Conservation (phyloP, 1,140 invertebrate genomes). For the Notospermus geniculatus region DNA sequence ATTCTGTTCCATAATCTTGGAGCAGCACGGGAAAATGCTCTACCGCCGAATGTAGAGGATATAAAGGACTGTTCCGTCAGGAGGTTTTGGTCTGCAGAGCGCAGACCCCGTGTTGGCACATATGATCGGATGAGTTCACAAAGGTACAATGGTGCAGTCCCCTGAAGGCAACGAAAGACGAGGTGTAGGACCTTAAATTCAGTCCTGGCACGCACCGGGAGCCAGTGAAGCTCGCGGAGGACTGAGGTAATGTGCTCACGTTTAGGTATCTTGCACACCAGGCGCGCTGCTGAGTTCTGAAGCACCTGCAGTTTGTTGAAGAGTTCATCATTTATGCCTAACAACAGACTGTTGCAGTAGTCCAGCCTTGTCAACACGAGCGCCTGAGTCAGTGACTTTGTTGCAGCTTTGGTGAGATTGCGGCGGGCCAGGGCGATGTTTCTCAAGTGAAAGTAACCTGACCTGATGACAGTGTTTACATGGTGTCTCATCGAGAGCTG, state of each 20-base stretch:
- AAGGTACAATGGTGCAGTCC: not conserved
- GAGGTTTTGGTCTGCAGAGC: no score
- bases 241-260: not conserved
- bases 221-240: not conserved
- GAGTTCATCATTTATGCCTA: not conserved
- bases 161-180: not conserved
- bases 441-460: not conserved
- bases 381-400: not conserved
- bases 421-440: not conserved
- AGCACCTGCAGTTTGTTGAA: conserved; percentile 11
- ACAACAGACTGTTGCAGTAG: conserved; percentile 2
- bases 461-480: conserved; percentile 1
- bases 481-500: not conserved
- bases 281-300: conserved; percentile 13
- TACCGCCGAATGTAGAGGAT: no score
- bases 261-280: conserved; percentile 8
- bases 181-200: not conserved
- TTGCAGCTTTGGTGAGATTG: not conserved
- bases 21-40: no score
- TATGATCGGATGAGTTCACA: no score
- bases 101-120: no score
- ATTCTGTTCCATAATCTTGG: no score
- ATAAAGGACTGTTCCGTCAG: no score
- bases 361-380: no score
- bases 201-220: not conserved